Base-by-base conservation (phyloP, 2,113 vertebrate genomes). In the Alethe castanea region DNA sequence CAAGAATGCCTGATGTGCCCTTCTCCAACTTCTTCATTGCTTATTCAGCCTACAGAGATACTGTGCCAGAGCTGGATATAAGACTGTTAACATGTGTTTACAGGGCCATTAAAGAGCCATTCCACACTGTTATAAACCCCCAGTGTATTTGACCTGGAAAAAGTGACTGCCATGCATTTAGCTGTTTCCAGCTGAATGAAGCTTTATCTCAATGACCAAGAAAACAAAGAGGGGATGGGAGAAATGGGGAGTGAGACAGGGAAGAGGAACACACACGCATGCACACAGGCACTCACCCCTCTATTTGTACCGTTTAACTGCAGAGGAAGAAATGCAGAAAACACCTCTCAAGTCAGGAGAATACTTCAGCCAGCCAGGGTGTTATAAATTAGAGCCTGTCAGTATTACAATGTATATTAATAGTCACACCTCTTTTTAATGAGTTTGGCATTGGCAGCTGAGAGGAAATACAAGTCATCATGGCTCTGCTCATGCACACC, bases 391-490 rank as follows among this genome's bases (percentile, higher is more conserved):
- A 99, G 98, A 98, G 98, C 98, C 98, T 99, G 99, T 99, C 99
- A 99, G 99, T 99, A 99, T 99, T 99, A 99, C 99, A 99, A 99
- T 99, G 99, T 99, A 99, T 99, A 99, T 99, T 99, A 99, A 99
- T 99, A 99, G 99, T 99, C 99, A 99, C 99, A 99, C 99, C 99
- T 99, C 99, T 99, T 99, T 99, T 99, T 99, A 99, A 99, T 99
- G 99, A 99, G 99, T 99, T 99, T 99, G 99, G 99, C 99, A 99
- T 99, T 99, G 99, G 99, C 99, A 99, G 99, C 99, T 99, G 99
- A 99, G 99, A 99, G 99, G 99, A 99, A 99, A 99, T 99, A 99
- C 99, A 99, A 99, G 99, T 99, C 99, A 99, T 99, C 99, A 99
- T 98, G 98, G 98, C 98, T 98, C 98, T 98, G 98, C 98, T 99